Evolutionary conservation across 1,140 invertebrate genomes (phyloP).

Genomic region (Latrodectus geometricus): DNA sequence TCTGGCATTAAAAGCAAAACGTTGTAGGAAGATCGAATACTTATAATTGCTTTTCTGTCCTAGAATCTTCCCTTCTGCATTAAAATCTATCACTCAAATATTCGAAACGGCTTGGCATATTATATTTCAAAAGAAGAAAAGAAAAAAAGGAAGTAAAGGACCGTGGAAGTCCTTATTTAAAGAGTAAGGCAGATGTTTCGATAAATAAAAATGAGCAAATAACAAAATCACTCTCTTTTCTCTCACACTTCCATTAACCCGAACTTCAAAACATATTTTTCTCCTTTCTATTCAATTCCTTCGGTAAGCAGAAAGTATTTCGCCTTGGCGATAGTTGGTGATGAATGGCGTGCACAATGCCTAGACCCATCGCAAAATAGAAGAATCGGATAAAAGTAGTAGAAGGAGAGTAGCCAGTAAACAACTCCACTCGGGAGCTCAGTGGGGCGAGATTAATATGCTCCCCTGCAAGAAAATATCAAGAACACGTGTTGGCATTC

Average conservation of each 20-base stretch:
- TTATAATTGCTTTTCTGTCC: not conserved
- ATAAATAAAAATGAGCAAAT: not conserved
- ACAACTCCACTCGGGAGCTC: conserved; percentile 31
- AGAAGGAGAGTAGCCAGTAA: not conserved
- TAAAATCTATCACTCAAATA: not conserved
- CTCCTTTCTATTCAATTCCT: not conserved
- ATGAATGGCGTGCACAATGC: conserved; percentile 46
- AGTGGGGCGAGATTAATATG: conserved; percentile 55
- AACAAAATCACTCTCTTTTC: not conserved
- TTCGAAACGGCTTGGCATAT: not conserved
- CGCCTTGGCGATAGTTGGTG: conserved; percentile 32
- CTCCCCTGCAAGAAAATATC: conserved; percentile 51
- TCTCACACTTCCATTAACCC: conserved; percentile 41
- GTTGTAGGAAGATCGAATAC: too few species aligned
- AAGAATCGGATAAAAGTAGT: conserved; percentile 48
- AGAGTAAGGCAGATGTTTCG: not conserved
- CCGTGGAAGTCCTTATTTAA: not conserved
- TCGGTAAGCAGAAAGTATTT: conserved; percentile 1
- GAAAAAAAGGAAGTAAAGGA: not conserved
- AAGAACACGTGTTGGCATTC: conserved; percentile 56
- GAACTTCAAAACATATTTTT: conserved; percentile 30
- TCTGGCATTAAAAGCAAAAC: too few species aligned
- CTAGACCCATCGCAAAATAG: conserved; percentile 20
- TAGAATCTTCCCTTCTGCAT: not conserved
- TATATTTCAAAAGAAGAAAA: not conserved